These are phyloP conservation scores for Neosilurus mollespiculum DNA, from an alignment of 2,797 vertebrate species.

Conservation along the genomic window DNA sequence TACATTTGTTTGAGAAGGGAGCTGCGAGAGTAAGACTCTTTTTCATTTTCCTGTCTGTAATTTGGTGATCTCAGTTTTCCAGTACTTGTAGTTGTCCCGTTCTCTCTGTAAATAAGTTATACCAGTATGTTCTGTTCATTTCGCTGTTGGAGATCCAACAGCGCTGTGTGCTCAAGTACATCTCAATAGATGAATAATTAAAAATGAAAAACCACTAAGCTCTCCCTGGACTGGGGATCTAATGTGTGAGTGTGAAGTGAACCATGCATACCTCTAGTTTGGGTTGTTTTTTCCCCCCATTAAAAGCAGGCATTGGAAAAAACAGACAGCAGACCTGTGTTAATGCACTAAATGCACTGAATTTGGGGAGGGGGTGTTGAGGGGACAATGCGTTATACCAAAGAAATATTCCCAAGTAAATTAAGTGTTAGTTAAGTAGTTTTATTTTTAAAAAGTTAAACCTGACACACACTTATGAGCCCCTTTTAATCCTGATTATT, in stretches of 20 bases:
- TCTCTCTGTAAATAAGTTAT: slow-evolving; percentile 16
- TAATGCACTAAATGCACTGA: slow-evolving; percentile 62
- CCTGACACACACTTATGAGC: background rate
- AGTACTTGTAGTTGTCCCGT: background rate
- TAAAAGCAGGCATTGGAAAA: slow-evolving; percentile 78
- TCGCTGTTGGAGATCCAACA: slow-evolving; percentile 50
- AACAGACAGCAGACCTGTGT: slow-evolving; percentile 71
- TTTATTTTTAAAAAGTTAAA: background rate
- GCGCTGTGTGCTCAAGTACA: slow-evolving; percentile 48
- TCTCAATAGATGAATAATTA: slow-evolving; percentile 59
- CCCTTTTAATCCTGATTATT: background rate
- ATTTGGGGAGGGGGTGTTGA: slow-evolving; percentile 48
- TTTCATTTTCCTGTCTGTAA: slow-evolving; percentile 28
- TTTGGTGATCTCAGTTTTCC: slow-evolving; percentile 2
- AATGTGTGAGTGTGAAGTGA: slow-evolving; percentile 72
- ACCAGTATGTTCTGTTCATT: slow-evolving; percentile 31
- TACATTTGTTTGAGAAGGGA: slow-evolving; percentile 29
- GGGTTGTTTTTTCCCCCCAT: slow-evolving; percentile 55
- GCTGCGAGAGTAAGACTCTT: background rate
- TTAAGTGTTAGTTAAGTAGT: background rate
- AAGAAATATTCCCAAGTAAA: slow-evolving; percentile 21
- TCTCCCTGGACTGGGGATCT: slow-evolving; percentile 63
- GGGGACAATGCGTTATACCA: slow-evolving; percentile 13
- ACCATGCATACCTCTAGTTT: slow-evolving; percentile 76
- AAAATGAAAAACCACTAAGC: slow-evolving; percentile 73